Base-by-base conservation (phyloP, 30 jellyfish, hydroid and myxozoan species). In the Turritopsis dohrnii region DNA sequence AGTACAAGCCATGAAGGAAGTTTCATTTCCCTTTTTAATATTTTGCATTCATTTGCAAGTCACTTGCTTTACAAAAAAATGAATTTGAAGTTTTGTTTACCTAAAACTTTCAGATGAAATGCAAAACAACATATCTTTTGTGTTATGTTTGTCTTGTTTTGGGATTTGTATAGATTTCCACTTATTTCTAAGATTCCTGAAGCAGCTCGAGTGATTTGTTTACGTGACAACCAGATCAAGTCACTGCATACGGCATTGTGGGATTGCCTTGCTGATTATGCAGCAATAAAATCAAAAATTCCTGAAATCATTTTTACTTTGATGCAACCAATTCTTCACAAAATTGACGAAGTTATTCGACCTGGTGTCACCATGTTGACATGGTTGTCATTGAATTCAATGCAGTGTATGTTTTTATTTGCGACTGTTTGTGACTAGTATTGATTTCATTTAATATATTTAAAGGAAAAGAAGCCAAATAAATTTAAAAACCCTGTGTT, bases 291-390 rank as follows among this genome's bases (percentile, higher is more conserved):
- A 74, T 84, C 90, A 16, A 88, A 84, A 80, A 89, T 81, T 23
- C 84, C 94, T 21, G 96, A 89, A 53, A 85, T 89, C 7, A 74
- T 89, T 26, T 52, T 89, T 81, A 89, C 96, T 17, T 83, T 89
- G 66, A 84, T 89, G 96, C 83, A 84, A 71, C 96, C 96, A 69
- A 76, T 89, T 75, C 77, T 89, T n/a, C 80, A 54, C 54, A 89
- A 89, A n/a, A 89, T 84, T 60, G 94, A 89, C 65, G 93, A 89
- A 41, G 90, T 85, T 25, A 72, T 89, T 74, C 82, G 85, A 69
- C 96, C 96, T 0, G 96, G 96, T 28, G 82, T 85, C 52, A 73
- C 94, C 28, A 82, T 89, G 92, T 88, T 89, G 84, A 84, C 96
- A 8, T 89, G 96, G 96, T 79, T 90, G 25, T 89, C 96, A 5